Percentiles rank a stretch among this genome's conserved stretches.
phyloP scores from a whole-genome alignment of 2,113 vertebrate species.

The Malurus elegans region DNA sequence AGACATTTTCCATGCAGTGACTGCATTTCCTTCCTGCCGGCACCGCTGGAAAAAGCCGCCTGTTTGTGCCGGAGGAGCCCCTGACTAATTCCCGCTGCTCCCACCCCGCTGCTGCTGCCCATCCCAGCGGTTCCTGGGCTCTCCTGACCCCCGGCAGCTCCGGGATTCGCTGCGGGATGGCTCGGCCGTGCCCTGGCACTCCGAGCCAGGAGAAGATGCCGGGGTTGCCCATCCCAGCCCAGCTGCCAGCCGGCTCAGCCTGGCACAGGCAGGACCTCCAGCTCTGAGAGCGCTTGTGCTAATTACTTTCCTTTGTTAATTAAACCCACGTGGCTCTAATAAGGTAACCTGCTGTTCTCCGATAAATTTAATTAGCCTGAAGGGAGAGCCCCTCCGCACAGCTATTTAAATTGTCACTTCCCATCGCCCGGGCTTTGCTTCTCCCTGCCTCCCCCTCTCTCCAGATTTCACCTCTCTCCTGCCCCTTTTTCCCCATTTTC shows the following conservation, averaged over 20 bases:
- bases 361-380: slow-evolving; percentile 80
- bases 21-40: slow-evolving; percentile 72
- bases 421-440: slow-evolving; percentile 50
- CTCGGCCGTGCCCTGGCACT: background rate
- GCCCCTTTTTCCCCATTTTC: background rate
- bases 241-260: background rate
- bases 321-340: slow-evolving; percentile 77
- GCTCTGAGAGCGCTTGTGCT: slow-evolving; percentile 41
- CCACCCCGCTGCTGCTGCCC: background rate
- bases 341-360: slow-evolving; percentile 80
- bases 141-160: rapidly evolving
- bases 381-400: slow-evolving; percentile 75
- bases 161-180: background rate
- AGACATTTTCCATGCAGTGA: slow-evolving; percentile 69
- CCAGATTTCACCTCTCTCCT: background rate
- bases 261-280: slow-evolving; percentile 48
- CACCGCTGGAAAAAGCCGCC: slow-evolving; percentile 56
- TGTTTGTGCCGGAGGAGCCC: slow-evolving; percentile 13
- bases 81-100: background rate
- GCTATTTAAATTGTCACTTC: slow-evolving; percentile 80
- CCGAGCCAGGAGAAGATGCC: background rate
- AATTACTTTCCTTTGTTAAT: slow-evolving; percentile 78
- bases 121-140: rapidly evolving
- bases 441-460: background rate
- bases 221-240: background rate